Base-by-base conservation (phyloP, 2,888 invertebrate genomes). In the Eupithecia exiguata region DNA sequence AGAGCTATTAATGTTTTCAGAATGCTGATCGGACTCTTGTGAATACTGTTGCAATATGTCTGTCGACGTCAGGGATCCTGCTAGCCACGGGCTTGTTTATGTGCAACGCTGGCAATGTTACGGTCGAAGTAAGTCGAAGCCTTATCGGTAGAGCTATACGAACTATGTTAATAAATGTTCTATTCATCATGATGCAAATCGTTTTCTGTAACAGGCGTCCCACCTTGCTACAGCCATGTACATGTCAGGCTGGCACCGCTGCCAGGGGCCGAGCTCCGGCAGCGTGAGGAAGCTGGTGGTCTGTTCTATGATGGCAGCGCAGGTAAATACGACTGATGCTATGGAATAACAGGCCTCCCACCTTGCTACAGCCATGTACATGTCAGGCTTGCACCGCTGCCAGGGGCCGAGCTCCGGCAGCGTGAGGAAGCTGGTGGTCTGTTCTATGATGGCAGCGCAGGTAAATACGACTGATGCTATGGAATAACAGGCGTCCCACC, bases 81-180 rank as follows among this genome's bases (percentile, higher is more conserved):
- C 18, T 68, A 5, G 70, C 43, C 40, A 74, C 74, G 1, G 85
- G 82, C 0, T 74, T 83, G 35, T 76, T 84, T 49, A 82, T 84
- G 83, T 84, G 84, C 80, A 84, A 80, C 69, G 84, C 83, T 6
- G 85, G 85, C 2, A 81, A 85, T 38, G 69, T 85, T 46, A 77
- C 81, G 25, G 76, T 79, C 5, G 80, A 79, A 72, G 83, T 61
- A 35, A 71, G 71, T 63, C 9, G 14, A 5, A 58, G 58, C 43
- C 43, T 14, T 16, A 0, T 43, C 16, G 7, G 7, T 43, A 43
- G 43, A 43, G 43, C 43, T 43, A 7, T 38, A 38, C 38, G n/a
- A n/a, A n/a, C n/a, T n/a, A n/a, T n/a, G n/a, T n/a, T n/a, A n/a
- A n/a, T n/a, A n/a, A n/a, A n/a, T 16, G 18, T 46, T 46, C 18